Percentiles rank a stretch among this genome's conserved stretches.
phyloP scores from a whole-genome alignment of 2,113 vertebrate species.

The Epinephelus cyanopodus region DNA sequence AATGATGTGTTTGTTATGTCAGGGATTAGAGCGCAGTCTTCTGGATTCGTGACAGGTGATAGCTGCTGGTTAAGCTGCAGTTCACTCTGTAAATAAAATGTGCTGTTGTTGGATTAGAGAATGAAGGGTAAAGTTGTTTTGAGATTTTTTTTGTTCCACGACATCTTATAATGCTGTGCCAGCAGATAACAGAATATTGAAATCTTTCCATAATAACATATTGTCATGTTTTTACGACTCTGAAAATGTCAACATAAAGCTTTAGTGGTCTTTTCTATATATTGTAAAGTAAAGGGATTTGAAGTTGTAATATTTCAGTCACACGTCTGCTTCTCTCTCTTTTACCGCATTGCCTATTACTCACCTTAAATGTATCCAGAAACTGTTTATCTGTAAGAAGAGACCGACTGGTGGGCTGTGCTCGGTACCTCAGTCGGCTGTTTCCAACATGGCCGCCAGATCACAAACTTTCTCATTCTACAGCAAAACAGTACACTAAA shows the following conservation, averaged over 20 bases:
- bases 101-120: slow-evolving; percentile 17
- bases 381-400: too few species aligned
- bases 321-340: background rate
- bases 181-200: background rate
- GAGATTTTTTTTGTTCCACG: background rate
- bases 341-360: too few species aligned
- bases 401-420: too few species aligned
- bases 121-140: background rate
- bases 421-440: too few species aligned
- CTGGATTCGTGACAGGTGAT: slow-evolving; percentile 29
- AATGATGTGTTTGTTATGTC: slow-evolving; percentile 44
- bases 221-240: background rate
- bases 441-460: too few species aligned
- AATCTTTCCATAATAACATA: background rate
- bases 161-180: background rate
- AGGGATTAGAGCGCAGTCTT: slow-evolving; percentile 42
- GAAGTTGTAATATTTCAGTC: background rate
- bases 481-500: too few species aligned
- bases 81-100: slow-evolving; percentile 17
- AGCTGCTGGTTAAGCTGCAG: slow-evolving; percentile 6
- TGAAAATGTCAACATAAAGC: background rate
- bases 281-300: background rate
- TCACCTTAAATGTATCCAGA: too few species aligned
- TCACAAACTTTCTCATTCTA: too few species aligned
- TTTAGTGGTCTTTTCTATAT: background rate